phyloP scores from a whole-genome alignment of 2,888 invertebrate species.

The Alviniconcha strummeri region DNA sequence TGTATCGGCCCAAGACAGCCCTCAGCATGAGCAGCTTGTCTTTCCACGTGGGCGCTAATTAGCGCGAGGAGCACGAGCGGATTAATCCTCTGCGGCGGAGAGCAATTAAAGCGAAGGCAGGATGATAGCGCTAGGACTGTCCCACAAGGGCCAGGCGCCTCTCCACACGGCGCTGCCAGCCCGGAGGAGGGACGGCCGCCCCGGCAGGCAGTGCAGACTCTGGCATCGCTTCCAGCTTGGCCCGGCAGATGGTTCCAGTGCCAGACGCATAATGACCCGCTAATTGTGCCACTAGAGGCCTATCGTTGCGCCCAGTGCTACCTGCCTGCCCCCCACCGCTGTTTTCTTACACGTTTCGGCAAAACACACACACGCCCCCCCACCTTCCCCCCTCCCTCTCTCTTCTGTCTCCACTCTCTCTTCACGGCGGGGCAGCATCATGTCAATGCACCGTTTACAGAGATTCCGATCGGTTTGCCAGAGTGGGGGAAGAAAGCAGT shows the following conservation, averaged over 20 bases:
- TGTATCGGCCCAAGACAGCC: too few relatives aligned
- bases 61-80: neutral
- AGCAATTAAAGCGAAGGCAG: constrained; percentile 3
- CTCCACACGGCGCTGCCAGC: neutral
- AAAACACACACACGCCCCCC: neutral
- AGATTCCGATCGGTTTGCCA: neutral
- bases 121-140: neutral
- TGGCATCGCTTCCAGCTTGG: constrained; percentile 22
- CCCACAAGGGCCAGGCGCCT: neutral
- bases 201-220: neutral
- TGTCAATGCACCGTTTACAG: constrained; percentile 3
- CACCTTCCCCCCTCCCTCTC: neutral
- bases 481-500: neutral
- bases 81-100: neutral
- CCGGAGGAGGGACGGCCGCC: neutral
- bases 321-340: neutral
- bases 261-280: constrained; percentile 18
- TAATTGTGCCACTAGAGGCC: constrained; percentile 27
- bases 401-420: neutral
- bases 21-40: neutral
- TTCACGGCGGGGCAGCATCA: neutral
- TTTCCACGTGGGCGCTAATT: constrained; percentile 24
- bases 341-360: constrained; percentile 7
- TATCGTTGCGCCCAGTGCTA: neutral
- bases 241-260: constrained; percentile 28